These are phyloP conservation scores for Pseudochromis fuscus DNA, from an alignment of 2,797 vertebrate species.

Conservation along the genomic window DNA sequence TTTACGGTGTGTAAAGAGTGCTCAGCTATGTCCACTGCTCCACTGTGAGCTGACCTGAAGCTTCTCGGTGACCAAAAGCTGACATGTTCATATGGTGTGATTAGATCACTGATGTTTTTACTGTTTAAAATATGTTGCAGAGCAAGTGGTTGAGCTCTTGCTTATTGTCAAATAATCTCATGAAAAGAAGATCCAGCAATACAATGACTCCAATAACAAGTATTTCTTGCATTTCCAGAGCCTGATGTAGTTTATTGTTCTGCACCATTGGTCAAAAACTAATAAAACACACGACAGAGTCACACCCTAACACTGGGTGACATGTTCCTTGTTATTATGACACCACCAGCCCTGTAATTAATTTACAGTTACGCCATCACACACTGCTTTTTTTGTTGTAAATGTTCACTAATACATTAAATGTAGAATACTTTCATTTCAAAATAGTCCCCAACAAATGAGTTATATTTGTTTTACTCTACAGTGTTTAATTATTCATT, in stretches of 20 bases:
- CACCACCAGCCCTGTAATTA: background rate
- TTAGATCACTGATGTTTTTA: slow-evolving; percentile 4
- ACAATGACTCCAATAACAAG: background rate
- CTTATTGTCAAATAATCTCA: background rate
- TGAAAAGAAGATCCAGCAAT: background rate
- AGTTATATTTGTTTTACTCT: too few species aligned
- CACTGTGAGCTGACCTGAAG: too few species aligned
- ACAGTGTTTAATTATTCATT: too few species aligned
- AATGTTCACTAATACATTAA: background rate
- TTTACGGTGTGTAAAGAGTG: slow-evolving; percentile 47
- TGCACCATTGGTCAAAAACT: slow-evolving; percentile 1
- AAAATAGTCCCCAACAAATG: background rate
- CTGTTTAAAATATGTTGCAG: background rate
- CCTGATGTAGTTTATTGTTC: background rate
- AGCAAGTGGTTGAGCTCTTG: background rate
- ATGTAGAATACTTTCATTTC: background rate
- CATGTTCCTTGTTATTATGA: background rate
- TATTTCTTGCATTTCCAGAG: background rate
- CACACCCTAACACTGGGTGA: background rate
- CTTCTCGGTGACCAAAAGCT: too few species aligned
- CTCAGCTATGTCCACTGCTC: slow-evolving; percentile 14
- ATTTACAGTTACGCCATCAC: background rate
- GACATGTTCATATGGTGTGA: background rate
- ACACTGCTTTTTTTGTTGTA: background rate
- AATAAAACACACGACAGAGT: background rate